Conservation (phyloP, 2,797 vertebrate genomes). For the Lepus oiostolus region DNA sequence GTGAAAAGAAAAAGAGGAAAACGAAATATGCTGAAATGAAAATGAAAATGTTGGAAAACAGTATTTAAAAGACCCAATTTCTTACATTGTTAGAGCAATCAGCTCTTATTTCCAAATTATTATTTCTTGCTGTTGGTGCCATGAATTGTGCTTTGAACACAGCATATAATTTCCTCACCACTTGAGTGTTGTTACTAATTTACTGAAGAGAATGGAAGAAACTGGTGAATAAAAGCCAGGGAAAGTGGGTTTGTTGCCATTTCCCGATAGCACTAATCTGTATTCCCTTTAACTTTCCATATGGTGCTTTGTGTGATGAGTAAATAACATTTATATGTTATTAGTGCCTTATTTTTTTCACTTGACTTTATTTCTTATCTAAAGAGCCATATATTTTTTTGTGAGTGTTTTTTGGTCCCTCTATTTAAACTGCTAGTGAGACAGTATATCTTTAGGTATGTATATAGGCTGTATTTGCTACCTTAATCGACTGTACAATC, state of each 20-base stretch:
- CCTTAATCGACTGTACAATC: conserved; percentile 4
- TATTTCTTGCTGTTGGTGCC: conserved; percentile 25
- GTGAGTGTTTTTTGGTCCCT: conserved; percentile 63
- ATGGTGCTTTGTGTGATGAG: conserved; percentile 82
- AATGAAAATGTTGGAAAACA: conserved; percentile 63
- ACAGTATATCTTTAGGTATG: conserved; percentile 56
- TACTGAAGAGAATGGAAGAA: conserved; percentile 58
- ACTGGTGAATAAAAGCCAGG: conserved; percentile 58
- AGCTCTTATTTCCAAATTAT: conserved; percentile 24
- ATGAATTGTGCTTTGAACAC: conserved; percentile 36
- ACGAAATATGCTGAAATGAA: conserved; percentile 8
- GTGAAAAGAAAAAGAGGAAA: conserved; percentile 45
- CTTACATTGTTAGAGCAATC: conserved; percentile 9
- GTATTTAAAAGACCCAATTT: conserved; percentile 22
- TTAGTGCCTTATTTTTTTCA: conserved; percentile 86
- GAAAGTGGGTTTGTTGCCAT: conserved; percentile 36
- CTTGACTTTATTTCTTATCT: conserved; percentile 82
- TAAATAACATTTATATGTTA: conserved; percentile 75
- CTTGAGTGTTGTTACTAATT: conserved; percentile 2
- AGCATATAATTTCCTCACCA: neutral
- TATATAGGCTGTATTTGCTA: conserved; percentile 34
- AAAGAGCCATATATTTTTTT: conserved; percentile 83
- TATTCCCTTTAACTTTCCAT: conserved; percentile 78
- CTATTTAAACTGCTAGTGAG: conserved; percentile 66
- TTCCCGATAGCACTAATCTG: conserved; percentile 62